phyloP scores from a whole-genome alignment of 2,113 vertebrate genomes.

The Halichoerus grypus region DNA sequence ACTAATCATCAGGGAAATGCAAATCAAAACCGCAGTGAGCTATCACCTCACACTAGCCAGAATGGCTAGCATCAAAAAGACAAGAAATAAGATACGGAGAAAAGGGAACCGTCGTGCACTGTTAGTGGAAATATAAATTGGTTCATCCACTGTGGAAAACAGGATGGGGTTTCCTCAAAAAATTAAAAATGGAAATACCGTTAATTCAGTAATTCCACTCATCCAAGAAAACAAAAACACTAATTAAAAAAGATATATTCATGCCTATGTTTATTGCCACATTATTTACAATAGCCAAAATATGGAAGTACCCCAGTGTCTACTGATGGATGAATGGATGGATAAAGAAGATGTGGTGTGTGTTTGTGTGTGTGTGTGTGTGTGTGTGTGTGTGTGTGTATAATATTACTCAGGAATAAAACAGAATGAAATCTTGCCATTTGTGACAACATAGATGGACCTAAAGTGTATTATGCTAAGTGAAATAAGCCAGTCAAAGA shows the following conservation, averaged over 20 bases:
- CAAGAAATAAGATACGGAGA: background rate
- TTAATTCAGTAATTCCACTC: background rate
- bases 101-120: background rate
- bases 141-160: background rate
- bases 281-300: background rate
- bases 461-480: background rate
- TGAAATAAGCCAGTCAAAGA: background rate
- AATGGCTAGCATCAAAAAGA: background rate
- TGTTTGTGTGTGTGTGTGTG: background rate
- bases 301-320: background rate
- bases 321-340: background rate
- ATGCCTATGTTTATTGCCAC: background rate
- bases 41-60: background rate
- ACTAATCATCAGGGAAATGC: background rate
- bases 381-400: background rate
- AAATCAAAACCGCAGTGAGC: background rate
- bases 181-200: background rate
- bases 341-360: background rate
- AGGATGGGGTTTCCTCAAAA: background rate
- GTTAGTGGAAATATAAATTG: background rate
- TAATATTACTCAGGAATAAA: background rate
- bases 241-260: background rate
- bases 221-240: background rate
- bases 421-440: background rate
- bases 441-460: background rate